Conservation (phyloP, 2,888 invertebrate genomes). For the Saturnia japonica region DNA sequence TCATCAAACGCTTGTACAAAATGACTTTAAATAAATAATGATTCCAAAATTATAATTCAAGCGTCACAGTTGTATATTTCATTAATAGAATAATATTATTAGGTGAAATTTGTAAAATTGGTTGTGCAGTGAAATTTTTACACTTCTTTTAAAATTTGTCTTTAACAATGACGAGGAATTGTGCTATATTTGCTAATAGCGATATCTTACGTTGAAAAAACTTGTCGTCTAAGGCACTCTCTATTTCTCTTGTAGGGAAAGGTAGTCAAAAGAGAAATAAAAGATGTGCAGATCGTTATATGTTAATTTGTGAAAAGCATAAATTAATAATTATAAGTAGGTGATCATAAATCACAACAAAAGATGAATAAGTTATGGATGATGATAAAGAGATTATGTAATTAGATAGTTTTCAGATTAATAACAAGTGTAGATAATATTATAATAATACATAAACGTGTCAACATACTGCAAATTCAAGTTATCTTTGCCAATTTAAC, state of each 20-base stretch:
- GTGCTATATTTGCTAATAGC: conserved; percentile 5
- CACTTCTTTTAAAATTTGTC: not conserved
- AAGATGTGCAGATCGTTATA: not conserved
- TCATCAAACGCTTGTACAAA: conserved; percentile 16
- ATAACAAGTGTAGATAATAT: conserved; percentile 26
- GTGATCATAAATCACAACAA: not conserved
- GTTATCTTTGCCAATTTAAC: not conserved
- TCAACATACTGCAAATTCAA: conserved; percentile 35
- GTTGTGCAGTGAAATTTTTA: conserved; percentile 8
- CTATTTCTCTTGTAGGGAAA: conserved; percentile 7
- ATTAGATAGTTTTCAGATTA: conserved; percentile 2
- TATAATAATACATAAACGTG: conserved; percentile 32
- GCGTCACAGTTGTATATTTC: not conserved
- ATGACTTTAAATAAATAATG: not conserved
- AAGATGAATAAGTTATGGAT: not conserved
- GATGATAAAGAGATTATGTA: conserved; percentile 4
- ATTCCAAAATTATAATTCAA: not conserved
- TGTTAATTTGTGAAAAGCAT: not conserved
- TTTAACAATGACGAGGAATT: not conserved
- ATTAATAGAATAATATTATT: not conserved
- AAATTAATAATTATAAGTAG: not conserved
- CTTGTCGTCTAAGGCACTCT: not conserved
- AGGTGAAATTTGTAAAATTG: not conserved
- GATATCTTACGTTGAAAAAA: not conserved
- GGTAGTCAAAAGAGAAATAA: not conserved